phyloP scores from a whole-genome alignment of 2,113 vertebrate species.

The Protobothrops flavoviridis region DNA sequence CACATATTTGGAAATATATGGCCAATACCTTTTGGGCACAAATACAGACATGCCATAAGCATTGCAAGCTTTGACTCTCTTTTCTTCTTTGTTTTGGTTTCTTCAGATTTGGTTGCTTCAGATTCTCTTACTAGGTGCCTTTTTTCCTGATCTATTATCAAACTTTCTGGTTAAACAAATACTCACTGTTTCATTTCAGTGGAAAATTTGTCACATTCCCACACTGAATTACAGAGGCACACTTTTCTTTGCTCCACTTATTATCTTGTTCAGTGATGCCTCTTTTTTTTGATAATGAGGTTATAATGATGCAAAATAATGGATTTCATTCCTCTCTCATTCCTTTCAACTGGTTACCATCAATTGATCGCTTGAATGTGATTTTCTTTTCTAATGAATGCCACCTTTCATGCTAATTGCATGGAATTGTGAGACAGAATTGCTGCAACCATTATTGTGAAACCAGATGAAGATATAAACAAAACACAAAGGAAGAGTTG shows the following conservation, averaged over 20 bases:
- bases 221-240: neutral
- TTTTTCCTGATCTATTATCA: neutral
- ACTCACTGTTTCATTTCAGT: neutral
- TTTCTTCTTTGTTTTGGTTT: neutral
- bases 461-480: neutral
- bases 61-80: neutral
- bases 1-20: neutral
- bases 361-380: conserved; percentile 14
- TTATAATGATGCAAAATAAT: conserved; percentile 19
- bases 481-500: conserved; percentile 24
- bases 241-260: neutral
- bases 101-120: neutral
- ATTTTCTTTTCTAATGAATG: conserved; percentile 23
- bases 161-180: neutral
- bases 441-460: conserved; percentile 3
- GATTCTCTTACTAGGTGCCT: neutral
- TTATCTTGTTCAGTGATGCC: neutral
- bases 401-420: neutral
- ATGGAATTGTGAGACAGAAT: neutral
- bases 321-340: neutral
- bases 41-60: neutral
- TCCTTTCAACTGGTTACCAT: conserved; percentile 31
- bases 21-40: neutral
- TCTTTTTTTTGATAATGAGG: rapidly evolving
- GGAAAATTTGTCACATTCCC: neutral